Percentiles rank a stretch among this genome's conserved stretches.
Evolutionary conservation across 2,113 vertebrate species (phyloP).

Genomic region (Sprattus sprattus): DNA sequence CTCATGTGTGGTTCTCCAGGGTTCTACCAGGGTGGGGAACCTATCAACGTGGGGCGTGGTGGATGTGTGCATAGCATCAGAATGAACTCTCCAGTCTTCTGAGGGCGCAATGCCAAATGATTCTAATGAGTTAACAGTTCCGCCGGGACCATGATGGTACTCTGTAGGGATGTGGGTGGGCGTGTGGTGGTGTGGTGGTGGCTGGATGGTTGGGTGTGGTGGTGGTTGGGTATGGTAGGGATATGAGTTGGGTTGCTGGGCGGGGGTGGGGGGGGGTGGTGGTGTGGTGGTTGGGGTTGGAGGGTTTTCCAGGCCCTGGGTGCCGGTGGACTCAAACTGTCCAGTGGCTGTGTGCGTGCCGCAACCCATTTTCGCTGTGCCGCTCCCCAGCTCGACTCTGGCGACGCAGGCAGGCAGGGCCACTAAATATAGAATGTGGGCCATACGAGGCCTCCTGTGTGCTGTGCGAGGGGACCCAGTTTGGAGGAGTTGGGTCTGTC

Average conservation of each 20-base stretch:
- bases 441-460: slow-evolving; percentile 58
- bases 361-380: slow-evolving; percentile 67
- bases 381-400: slow-evolving; percentile 42
- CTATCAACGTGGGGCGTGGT: no score
- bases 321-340: slow-evolving; percentile 51
- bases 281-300: neutral
- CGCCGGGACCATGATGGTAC: neutral
- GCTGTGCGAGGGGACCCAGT: slow-evolving; percentile 69
- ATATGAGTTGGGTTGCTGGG: no score
- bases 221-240: no score
- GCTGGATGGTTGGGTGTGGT: neutral
- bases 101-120: no score
- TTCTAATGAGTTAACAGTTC: neutral
- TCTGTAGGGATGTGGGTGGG: neutral
- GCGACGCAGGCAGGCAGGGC: slow-evolving; percentile 52
- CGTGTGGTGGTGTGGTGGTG: neutral
- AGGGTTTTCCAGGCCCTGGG: neutral
- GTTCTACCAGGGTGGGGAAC: neutral
- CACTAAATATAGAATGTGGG: slow-evolving; percentile 76
- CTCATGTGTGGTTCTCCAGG: neutral
- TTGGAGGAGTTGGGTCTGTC: slow-evolving; percentile 52
- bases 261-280: neutral
- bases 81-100: no score
- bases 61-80: no score
- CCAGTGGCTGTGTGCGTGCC: slow-evolving; percentile 49